Conservation (phyloP, 2,888 invertebrate genomes). For the Drosophila infuscata region DNA sequence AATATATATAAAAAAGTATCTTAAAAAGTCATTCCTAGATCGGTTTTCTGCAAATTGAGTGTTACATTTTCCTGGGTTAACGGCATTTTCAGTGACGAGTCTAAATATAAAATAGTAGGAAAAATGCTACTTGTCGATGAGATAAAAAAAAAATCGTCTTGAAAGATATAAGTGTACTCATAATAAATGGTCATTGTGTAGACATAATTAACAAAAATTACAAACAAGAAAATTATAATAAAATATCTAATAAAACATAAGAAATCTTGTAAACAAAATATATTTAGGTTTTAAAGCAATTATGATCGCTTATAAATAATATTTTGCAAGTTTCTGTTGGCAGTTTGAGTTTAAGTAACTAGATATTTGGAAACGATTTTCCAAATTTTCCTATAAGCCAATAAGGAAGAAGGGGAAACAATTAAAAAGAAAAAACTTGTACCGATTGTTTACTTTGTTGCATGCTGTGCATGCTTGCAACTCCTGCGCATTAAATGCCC, state of each 20-base stretch:
- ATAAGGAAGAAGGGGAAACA: neutral
- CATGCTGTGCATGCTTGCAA: conserved; percentile 29
- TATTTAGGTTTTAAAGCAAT: neutral
- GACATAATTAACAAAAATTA: neutral
- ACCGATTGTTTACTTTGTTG: conserved; percentile 48
- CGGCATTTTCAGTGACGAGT: too few relatives aligned
- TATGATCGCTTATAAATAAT: neutral
- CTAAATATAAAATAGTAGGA: too few relatives aligned
- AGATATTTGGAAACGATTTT: neutral
- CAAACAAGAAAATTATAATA: neutral
- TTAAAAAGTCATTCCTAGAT: too few relatives aligned
- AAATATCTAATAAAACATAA: neutral
- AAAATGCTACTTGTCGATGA: too few relatives aligned
- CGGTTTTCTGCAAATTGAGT: too few relatives aligned
- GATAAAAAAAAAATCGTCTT: too few relatives aligned
- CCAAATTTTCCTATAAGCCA: neutral
- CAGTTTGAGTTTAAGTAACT: too few relatives aligned
- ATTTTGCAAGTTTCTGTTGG: neutral
- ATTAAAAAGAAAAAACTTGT: conserved; percentile 33
- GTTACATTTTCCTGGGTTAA: too few relatives aligned
- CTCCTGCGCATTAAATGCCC: neutral
- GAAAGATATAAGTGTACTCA: too few relatives aligned
- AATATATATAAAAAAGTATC: neutral
- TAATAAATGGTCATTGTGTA: too few relatives aligned
- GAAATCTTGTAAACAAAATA: neutral